Base-by-base conservation (phyloP, 2,888 invertebrate species). In the Carcina quercana region DNA sequence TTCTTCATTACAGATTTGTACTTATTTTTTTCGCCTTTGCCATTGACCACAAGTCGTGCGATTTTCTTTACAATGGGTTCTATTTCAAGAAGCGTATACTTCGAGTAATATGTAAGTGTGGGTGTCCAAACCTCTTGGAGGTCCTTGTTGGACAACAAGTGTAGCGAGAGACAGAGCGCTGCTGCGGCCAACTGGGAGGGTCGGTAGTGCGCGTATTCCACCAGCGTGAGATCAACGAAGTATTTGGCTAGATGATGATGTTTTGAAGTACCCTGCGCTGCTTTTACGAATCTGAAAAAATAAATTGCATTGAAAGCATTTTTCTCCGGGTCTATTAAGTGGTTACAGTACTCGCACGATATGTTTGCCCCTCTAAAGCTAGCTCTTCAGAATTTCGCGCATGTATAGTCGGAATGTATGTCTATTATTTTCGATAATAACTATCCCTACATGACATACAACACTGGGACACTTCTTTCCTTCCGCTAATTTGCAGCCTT, bases 231-330 rank as follows among this genome's bases (percentile, higher is more conserved):
- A 67, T 98, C 98, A 55, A 96, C 87, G 35, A 98, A 88, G 67
- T 96, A 98, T 76, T 98, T 97, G 8, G 95, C 94, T 69, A 95
- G 80, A 32, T 90, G 89, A 61, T 96, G 95, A 49, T 89, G 89
- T 53, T 73, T 72, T 2, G 79, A 65, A 11, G 72, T 68, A 2
- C 92, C 93, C 26, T 83, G 79, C 0, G 86, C 86, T 6, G 88
- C 86, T 54, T 86, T 87, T 5, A 84, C 80, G 50, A 85, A 87
- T 50, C 91, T 91, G 67, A 27, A 26, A 37, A 30, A 29, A 12
- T 14, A n/a, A 6, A 26, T n/a, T n/a, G n/a, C n/a, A n/a, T n/a
- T n/a, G n/a, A n/a, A n/a, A n/a, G n/a, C n/a, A n/a, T n/a, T n/a
- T n/a, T n/a, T n/a, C n/a, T n/a, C n/a, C n/a, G n/a, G n/a, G n/a